Evolutionary conservation across 2,113 vertebrate species (phyloP).

Genomic region (Galemys pyrenaicus): DNA sequence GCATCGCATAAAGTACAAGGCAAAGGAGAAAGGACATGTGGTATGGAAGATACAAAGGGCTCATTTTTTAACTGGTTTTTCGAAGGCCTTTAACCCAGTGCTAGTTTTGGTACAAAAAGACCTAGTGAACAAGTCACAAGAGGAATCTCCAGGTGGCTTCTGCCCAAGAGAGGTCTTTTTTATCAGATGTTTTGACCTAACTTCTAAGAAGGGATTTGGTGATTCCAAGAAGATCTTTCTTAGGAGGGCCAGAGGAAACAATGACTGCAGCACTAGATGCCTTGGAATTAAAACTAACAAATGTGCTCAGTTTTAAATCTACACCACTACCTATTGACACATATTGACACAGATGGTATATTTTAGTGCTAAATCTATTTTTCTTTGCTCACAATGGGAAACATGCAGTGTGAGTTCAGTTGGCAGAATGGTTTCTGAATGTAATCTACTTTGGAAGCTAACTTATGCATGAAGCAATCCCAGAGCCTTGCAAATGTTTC

Average conservation of each 20-base stretch:
- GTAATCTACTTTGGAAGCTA: constrained; percentile 76
- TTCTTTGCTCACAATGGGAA: constrained; percentile 78
- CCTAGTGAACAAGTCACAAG: not conserved
- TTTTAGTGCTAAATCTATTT: constrained; percentile 81
- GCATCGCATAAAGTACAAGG: not conserved
- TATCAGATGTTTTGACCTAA: constrained; percentile 18
- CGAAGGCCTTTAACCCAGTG: constrained; percentile 60
- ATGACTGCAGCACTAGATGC: not conserved
- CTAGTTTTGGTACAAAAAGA: not conserved
- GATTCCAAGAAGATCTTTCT: constrained; percentile 11
- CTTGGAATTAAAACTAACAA: constrained; percentile 79
- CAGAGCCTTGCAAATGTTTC: not conserved
- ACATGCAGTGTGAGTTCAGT: constrained; percentile 67
- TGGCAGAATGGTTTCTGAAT: constrained; percentile 78
- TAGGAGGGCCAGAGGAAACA: constrained; percentile 34
- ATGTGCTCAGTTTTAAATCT: constrained; percentile 76
- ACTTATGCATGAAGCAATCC: not conserved
- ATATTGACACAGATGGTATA: constrained; percentile 83
- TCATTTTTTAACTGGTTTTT: constrained; percentile 58
- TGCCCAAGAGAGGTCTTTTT: not conserved
- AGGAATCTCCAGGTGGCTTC: not conserved
- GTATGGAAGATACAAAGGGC: not conserved
- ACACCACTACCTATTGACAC: constrained; percentile 72
- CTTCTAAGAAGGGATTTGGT: constrained; percentile 30
- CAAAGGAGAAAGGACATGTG: constrained; percentile 26